Evolutionary conservation across 92 coral and sea anemone genomes (phyloP), one percentile per base, ranked within the genome.

Genomic region (Palythoa heliodiscus): DNA sequence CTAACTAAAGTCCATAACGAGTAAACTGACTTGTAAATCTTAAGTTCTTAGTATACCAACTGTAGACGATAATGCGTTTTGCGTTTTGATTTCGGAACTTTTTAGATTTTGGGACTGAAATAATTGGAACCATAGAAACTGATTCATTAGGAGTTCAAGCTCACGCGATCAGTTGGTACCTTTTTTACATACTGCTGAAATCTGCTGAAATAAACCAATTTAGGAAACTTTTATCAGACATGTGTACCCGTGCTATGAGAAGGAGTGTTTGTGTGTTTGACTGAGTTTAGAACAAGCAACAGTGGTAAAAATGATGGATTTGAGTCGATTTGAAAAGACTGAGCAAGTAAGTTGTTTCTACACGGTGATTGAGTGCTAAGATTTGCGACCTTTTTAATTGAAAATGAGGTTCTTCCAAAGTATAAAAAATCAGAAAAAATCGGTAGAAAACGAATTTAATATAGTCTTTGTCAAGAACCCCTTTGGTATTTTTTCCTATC

Each of bases 161-260:
- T 7, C 47, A 11, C 50, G 5, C 50, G 50, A 17, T 39, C 75
- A 71, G 47, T 9, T 72, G 76, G 73, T n/a, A 72, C 54, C 20
- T 72, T 48, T 43, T 16, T 43, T 16, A 55, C 76, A 43, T 50
- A 13, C 38, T 4, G 76, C 76, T 72, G 76, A 72, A 67, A 72
- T 10, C 73, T 69, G 73, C 73, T 24, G 73, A 7, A 69, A 43
- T 39, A 72, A 35, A 43, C 76, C 39, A 72, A 72, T 72, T 72
- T 72, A 43, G 39, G 22, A 17, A 72, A 19, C 37, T 38, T 71
- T 23, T 58, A 19, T 71, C 75, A 38, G 75, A 71, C 75, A 38
- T 43, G 8, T 17, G 13, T 16, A 43, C 76, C 38, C 15, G 64
- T 15, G 64, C 19, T 58, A 58, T 58, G 15, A 58, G 11, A 58